phyloP scores from a whole-genome alignment of 2,113 vertebrate genomes.

The Haemorhous mexicanus region DNA sequence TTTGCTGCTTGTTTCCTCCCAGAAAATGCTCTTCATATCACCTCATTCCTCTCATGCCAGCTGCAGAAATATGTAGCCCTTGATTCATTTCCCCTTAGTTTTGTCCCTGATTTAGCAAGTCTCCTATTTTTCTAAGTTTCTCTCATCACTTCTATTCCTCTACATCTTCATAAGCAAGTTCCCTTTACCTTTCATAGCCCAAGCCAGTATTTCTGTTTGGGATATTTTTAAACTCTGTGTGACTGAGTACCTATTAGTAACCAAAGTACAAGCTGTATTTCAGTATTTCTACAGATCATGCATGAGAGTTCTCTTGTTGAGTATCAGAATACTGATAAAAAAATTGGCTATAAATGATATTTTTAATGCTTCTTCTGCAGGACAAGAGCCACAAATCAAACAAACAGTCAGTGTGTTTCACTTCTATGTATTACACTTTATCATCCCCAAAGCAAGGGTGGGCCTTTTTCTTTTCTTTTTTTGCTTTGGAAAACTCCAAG shows the following conservation, averaged over 20 bases:
- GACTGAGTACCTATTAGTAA: background rate
- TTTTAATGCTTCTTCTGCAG: background rate
- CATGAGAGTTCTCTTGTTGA: background rate
- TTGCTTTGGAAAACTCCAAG: conserved; percentile 6
- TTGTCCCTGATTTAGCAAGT: background rate
- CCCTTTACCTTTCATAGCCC: background rate
- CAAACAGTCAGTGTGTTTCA: background rate
- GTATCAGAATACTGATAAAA: background rate
- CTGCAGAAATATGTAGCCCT: background rate
- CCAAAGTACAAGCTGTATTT: background rate
- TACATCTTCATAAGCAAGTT: background rate
- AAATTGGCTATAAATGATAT: background rate
- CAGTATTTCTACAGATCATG: background rate
- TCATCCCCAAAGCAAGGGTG: conserved; percentile 51
- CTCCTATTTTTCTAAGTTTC: background rate
- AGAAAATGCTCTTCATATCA: background rate
- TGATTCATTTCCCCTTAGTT: background rate
- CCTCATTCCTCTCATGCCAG: background rate
- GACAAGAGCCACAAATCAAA: conserved; percentile 15
- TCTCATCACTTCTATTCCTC: background rate
- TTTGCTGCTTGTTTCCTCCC: background rate
- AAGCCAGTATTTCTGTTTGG: background rate
- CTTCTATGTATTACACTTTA: background rate
- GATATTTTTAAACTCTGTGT: background rate
- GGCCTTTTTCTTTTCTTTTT: conserved; percentile 23